Conservation (phyloP, 1,140 invertebrate species). For the Dendroctonus valens region DNA sequence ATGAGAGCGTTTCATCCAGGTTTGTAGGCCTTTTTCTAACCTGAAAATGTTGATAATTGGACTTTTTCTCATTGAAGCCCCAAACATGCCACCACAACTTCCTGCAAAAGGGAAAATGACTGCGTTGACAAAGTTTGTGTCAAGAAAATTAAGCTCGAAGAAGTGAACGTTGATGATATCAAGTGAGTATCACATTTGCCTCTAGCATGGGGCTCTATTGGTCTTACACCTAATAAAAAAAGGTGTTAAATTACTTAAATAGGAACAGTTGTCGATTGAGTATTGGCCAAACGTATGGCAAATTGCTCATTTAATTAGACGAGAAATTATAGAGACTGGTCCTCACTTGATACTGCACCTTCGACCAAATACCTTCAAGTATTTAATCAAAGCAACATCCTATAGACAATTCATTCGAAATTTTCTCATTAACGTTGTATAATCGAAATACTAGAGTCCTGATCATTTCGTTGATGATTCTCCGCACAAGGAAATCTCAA, state of each 20-base stretch:
- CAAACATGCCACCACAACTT: slow-evolving; percentile 9
- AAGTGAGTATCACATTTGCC: slow-evolving; percentile 38
- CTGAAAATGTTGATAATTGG: slow-evolving; percentile 40
- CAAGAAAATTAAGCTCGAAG: slow-evolving; percentile 35
- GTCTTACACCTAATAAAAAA: not conserved
- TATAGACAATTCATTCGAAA: not conserved
- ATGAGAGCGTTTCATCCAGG: slow-evolving; percentile 32
- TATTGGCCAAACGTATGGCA: not conserved
- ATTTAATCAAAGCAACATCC: no score
- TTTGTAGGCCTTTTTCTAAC: slow-evolving; percentile 42
- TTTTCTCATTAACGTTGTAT: not conserved
- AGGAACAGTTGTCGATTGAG: not conserved
- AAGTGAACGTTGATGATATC: slow-evolving; percentile 42
- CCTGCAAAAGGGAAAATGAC: slow-evolving; percentile 25
- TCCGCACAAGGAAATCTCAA: not conserved
- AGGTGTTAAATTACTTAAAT: not conserved
- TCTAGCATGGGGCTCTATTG: not conserved
- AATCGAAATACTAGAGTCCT: not conserved
- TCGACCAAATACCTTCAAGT: no score
- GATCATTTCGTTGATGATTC: not conserved
- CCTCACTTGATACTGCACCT: not conserved
- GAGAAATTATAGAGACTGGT: not conserved
- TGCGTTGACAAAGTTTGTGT: slow-evolving; percentile 16
- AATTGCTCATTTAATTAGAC: not conserved
- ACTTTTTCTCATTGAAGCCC: slow-evolving; percentile 19